Evolutionary conservation across 2,113 vertebrate species (phyloP).

Genomic region (Malurus elegans): DNA sequence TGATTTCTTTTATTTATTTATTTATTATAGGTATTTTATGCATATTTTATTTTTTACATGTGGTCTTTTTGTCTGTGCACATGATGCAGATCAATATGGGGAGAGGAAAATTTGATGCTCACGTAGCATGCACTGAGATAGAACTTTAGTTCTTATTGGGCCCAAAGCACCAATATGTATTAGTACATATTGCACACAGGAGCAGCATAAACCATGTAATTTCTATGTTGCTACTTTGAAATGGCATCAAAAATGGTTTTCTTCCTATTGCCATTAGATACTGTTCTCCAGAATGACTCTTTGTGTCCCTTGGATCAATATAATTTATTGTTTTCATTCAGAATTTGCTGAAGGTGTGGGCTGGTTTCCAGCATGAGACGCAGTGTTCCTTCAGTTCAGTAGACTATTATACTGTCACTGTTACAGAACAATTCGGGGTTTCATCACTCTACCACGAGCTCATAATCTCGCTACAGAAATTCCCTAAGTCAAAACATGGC

Average conservation of each 20-base stretch:
- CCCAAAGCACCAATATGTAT: neutral
- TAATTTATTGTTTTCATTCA: constrained; percentile 18
- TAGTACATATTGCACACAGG: neutral
- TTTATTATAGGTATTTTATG: neutral
- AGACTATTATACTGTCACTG: neutral
- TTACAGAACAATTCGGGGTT: constrained; percentile 9
- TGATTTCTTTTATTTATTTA: neutral
- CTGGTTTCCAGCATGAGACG: neutral
- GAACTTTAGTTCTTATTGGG: neutral
- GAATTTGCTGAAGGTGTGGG: constrained; percentile 11
- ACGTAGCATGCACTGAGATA: neutral
- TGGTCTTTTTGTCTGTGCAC: neutral
- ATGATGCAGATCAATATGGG: neutral
- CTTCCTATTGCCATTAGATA: neutral
- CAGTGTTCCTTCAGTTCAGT: neutral
- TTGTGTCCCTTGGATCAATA: neutral
- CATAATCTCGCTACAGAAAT: constrained; percentile 16
- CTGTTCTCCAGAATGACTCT: neutral
- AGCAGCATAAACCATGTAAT: neutral
- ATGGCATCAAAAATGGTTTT: neutral
- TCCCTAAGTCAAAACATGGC: neutral
- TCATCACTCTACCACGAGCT: neutral
- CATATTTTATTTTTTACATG: neutral
- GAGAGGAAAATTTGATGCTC: neutral
- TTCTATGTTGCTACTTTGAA: neutral